Base-by-base conservation (phyloP, 2,888 invertebrate genomes). In the Dioctria linearis region DNA sequence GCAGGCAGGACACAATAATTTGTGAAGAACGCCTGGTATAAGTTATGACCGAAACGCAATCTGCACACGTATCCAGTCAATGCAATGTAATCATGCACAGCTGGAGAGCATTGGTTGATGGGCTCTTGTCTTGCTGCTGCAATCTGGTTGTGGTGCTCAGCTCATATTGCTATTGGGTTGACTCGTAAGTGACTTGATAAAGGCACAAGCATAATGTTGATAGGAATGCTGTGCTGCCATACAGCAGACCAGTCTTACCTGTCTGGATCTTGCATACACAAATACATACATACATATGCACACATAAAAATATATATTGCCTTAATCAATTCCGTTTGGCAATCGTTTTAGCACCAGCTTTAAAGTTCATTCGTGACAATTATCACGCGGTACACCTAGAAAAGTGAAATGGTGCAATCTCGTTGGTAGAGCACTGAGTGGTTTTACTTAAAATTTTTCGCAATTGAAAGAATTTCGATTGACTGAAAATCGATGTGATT, bases 211-310 rank as follows among this genome's bases (percentile, higher is more conserved):
- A 54, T n/a, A 11, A 54, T 54, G 54, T 54, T 4, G 11, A 11
- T n/a, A 54, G 54, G 54, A 54, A 54, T 54, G 61, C n/a, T 61
- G 61, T 61, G n/a, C 8, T 61, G 61, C 61, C 6, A 25, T 25
- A 25, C 25, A 8, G 25, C 37, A 39, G 61, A 61, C 61, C 37
- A 61, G 61, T 61, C 61, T 25, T 39, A 61, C 61, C 61, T 8
- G 61, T 61, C 61, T 39, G 54, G 11, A 8, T 25, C 61, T 25
- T 61, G 2, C 11, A 6, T 25, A 0, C 25, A 25, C 2, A 25
- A 0, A 25, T 25, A 1, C 25, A 25, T 25, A 25, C 25, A 25
- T 25, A 25, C 25, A 25, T 25, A 25, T n/a, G n/a, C n/a, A 54
- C n/a, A 54, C n/a, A n/a, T 40, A 39, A 61, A 25, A 1, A 25